A percentile compares a stretch with the other conserved stretches of the same genome.
These are phyloP conservation scores for Heliconius himera DNA, from an alignment of 1,140 invertebrate genomes.

Conservation along the genomic window DNA sequence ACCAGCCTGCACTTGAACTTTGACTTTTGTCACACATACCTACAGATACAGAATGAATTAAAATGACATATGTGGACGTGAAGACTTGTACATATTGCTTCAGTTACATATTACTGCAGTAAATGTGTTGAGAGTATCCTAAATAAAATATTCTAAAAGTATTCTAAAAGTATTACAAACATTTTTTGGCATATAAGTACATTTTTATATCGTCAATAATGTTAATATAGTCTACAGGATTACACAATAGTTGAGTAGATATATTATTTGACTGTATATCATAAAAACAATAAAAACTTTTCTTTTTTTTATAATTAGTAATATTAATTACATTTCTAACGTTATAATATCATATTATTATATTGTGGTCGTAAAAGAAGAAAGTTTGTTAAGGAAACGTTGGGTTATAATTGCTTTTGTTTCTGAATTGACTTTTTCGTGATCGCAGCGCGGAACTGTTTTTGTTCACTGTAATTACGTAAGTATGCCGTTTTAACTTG, in stretches of 20 bases:
- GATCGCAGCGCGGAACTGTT: constrained; percentile 37
- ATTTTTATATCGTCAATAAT: neutral
- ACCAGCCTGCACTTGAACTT: neutral
- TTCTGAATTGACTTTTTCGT: constrained; percentile 37
- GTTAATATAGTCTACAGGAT: neutral
- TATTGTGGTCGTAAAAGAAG: constrained; percentile 27
- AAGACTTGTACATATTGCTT: no score
- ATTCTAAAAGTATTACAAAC: no score
- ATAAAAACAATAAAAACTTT: neutral
- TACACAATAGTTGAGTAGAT: neutral
- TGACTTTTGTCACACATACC: neutral
- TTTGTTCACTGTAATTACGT: constrained; percentile 41
- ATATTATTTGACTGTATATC: neutral
- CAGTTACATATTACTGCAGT: no score
- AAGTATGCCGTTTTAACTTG: constrained; percentile 32
- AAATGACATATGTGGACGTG: no score
- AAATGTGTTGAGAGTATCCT: neutral
- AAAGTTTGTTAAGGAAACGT: constrained; percentile 35
- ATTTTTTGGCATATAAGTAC: neutral
- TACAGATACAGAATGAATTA: neutral
- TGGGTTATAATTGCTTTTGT: constrained; percentile 34
- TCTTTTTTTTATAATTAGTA: neutral
- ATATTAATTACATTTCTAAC: constrained; percentile 5
- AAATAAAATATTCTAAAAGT: neutral
- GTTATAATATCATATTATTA: neutral